Conservation (phyloP, 2,888 invertebrate species). For the Slavum lentiscoides region DNA sequence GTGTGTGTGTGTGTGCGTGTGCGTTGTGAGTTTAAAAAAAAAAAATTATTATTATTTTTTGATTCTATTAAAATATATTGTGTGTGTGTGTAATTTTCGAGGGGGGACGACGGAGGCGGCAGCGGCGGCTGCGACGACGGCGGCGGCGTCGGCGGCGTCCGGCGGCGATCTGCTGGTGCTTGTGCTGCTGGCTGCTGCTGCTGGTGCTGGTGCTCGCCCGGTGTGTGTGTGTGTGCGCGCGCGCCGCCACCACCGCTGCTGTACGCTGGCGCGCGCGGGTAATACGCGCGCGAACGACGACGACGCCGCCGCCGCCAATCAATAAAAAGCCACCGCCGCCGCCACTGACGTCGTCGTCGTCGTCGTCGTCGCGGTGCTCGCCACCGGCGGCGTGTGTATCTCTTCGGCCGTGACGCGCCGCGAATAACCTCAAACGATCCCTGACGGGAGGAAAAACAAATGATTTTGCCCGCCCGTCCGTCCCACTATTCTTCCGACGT, state of each 20-base stretch:
- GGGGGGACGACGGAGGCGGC: constrained; percentile 30
- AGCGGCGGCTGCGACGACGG: constrained; percentile 26
- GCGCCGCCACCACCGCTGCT: not conserved
- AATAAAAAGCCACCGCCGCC: constrained; percentile 39
- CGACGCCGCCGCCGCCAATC: constrained; percentile 48
- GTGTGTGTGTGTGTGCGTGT: too few relatives aligned
- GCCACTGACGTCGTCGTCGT: not conserved
- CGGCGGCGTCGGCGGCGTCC: constrained; percentile 50
- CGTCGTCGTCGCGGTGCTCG: not conserved
- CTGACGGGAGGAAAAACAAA: not conserved
- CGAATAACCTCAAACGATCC: constrained; percentile 31
- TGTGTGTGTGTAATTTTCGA: not conserved
- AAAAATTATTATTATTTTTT: too few relatives aligned
- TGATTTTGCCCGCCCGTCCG: not conserved
- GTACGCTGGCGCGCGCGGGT: not conserved
- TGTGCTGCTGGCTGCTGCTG: constrained; percentile 48
- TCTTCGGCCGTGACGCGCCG: constrained; percentile 8
- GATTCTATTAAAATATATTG: not conserved
- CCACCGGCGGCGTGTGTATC: constrained; percentile 20
- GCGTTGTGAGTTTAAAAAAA: too few relatives aligned
- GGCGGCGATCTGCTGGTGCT: constrained; percentile 52
- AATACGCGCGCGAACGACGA: constrained; percentile 25
- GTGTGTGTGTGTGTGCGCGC: constrained; percentile 7
- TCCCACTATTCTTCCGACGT: not conserved
- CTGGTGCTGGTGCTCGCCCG: constrained; percentile 35